Evolutionary conservation across 2,113 vertebrate genomes (phyloP), one percentile per base, ranked within the genome.

Genomic region (Ammodytes marinus): DNA sequence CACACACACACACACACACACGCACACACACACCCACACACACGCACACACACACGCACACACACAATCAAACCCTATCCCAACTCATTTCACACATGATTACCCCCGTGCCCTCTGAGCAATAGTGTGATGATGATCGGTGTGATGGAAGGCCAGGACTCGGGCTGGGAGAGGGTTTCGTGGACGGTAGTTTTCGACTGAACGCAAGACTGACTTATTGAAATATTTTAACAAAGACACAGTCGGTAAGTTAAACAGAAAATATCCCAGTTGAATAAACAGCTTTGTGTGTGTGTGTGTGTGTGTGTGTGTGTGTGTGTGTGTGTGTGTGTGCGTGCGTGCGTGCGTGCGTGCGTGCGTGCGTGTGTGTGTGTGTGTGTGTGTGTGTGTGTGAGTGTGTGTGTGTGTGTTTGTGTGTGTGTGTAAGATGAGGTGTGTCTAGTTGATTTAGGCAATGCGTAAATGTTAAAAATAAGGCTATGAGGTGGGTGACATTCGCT

Each of bases 81-180:
- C 81, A 86, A 87, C 88, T 84, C 37, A 89, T 92, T 88, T 89
- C 87, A 89, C 81, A 78, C 90, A 61, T 83, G 80, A 83, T 84
- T 87, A 87, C 77, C 73, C 70, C 69, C 27, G 5, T 59, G 80
- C 74, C 88, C 82, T 63, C 69, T 6, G 69, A 74, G 82, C 88
- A 83, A 82, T 65, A 2, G 57, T 47, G 59, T 46, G 37, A 73
- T 52, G 59, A 73, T 52, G 59, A 70, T 79, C 63, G 69, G 72
- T 73, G 52, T 60, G 70, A 66, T 78, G 72, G 27, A 55, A 8
- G 70, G 37, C 58, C n/a, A 12, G 10, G 50, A 77, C 40, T 35
- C 19, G 42, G 64, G 43, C 42, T 1, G 37, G 59, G 71, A 74
- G 72, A 60, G 27, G 27, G 1, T 27, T 27, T 42, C 9, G 3